Base-by-base conservation (phyloP, 2,797 vertebrate species). In the Sparus aurata region DNA sequence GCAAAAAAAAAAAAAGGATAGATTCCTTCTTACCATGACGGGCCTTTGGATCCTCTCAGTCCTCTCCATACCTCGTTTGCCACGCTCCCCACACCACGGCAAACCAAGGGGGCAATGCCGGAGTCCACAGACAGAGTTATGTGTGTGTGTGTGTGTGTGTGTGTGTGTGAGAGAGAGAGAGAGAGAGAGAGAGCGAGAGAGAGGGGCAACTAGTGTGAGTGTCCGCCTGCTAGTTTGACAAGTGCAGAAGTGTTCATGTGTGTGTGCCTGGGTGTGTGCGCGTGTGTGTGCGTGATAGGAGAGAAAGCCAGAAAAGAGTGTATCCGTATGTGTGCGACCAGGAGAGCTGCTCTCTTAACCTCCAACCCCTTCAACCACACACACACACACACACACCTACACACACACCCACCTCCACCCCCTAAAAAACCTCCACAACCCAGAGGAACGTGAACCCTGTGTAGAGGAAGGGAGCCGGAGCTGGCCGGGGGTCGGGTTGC, bases 41-140 rank as follows among this genome's bases (percentile, higher is more conserved):
- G 96, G 95, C 93, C 95, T 95, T 55, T 91, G 95, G 69, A 95
- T 95, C 90, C 93, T 91, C 89, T 95, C 94, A 12, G 84, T 93
- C 83, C 92, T 89, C 90, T 96, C 96, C 96, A 96, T 96, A 63
- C 87, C 88, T 90, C 74, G 84, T 90, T 92, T 86, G 94, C 94
- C 95, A 91, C 87, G 50, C 83, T 94, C 86, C 75, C 93, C 93
- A 76, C 92, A 91, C 93, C 91, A 92, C 84, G 92, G 94, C 94
- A 88, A 92, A 93, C 90, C 91, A 84, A 87, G 87, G 81, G 81
- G 89, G 89, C 89, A 92, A 85, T 77, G 87, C 85, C 90, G 71
- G 75, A 87, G 84, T 93, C 90, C 90, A 84, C 89, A 75, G 84
- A 86, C 86, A 67, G 61, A 79, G 79, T 64, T 84, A 63, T 41